phyloP scores from a whole-genome alignment of 2,797 vertebrate species.

The Antrozous pallidus region DNA sequence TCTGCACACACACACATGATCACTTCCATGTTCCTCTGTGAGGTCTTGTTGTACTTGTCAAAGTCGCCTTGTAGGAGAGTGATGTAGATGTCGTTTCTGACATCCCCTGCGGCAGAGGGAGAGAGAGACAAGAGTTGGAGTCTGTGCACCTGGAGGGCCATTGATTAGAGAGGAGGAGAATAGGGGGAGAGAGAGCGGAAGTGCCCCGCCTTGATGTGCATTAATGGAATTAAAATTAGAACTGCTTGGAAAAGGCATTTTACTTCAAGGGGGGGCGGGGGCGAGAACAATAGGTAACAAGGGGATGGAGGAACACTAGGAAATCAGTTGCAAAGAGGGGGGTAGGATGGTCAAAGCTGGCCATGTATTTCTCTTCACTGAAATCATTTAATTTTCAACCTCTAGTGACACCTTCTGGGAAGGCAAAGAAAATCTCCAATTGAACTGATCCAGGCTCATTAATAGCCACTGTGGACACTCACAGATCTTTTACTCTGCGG shows the following conservation, averaged over 20 bases:
- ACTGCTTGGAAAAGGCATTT: not conserved
- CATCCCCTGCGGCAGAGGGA: constrained; percentile 84
- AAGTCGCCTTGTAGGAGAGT: constrained; percentile 93
- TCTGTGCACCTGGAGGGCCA: not conserved
- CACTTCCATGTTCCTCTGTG: constrained; percentile 97
- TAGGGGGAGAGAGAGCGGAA: accelerated
- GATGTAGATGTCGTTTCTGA: constrained; percentile 98
- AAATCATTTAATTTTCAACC: constrained; percentile 69
- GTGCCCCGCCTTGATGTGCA: not conserved
- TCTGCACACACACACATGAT: constrained; percentile 97
- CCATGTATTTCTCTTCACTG: not conserved
- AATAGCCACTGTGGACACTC: not conserved
- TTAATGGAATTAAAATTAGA: constrained; percentile 8
- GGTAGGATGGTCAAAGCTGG: not conserved
- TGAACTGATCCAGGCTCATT: accelerated
- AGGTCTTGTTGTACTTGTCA: constrained; percentile 98
- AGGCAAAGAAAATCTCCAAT: not conserved
- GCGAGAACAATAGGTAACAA: not conserved
- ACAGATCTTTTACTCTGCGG: not conserved
- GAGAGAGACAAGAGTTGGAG: constrained; percentile 15
- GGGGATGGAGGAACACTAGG: not conserved
- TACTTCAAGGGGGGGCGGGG: not conserved
- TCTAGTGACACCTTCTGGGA: constrained; percentile 84
- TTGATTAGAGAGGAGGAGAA: not conserved
- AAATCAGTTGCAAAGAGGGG: not conserved